Evolutionary conservation across 1,140 invertebrate genomes (phyloP), one percentile per base, ranked within the genome.

Genomic region (Pseudomyrmex concolor): DNA sequence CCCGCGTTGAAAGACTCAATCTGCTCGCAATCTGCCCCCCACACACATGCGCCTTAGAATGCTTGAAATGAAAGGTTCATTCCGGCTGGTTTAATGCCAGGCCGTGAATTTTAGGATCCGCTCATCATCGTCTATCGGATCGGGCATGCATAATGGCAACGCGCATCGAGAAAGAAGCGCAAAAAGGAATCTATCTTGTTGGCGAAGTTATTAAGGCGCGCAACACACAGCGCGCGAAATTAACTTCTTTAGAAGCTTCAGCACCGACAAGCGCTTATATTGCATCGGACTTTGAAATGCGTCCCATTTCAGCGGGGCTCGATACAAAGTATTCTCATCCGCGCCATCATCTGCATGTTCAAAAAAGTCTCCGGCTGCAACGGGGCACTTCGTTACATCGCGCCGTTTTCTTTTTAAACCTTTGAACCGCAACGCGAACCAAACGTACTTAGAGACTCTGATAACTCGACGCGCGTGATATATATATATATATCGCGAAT

Each of bases 241-340:
- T 87, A 88, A 85, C 55, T 83, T 82, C 83, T 85, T 87, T 83
- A 34, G 34, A 34, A 55, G 10, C 62, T 63, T 55, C 80, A 12
- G 25, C 48, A 50, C 17, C 80, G 81, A 87, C 85, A 84, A 80
- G 70, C 85, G 81, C 71, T 73, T 84, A 88, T 89, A 88, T 89
- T 89, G 86, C 87, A 89, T 89, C 60, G 86, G 84, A 89, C 86
- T 89, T 89, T 89, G 71, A 89, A 87, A 88, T 88, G 19, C 62
- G 66, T 66, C 51, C 66, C 85, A 85, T 81, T 63, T 87, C 63
- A 34, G 34, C 25, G 34, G 34, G n/a, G 57, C 67, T 54, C 73
- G 80, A 78, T 84, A 74, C 73, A 87, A 86, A 84, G 85, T 84
- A 71, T 51, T 50, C 8, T 55, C 54, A 4, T 59, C n/a, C 12